Conservation (phyloP, 1,140 invertebrate genomes). For the Pogonognathellus flavescens region DNA sequence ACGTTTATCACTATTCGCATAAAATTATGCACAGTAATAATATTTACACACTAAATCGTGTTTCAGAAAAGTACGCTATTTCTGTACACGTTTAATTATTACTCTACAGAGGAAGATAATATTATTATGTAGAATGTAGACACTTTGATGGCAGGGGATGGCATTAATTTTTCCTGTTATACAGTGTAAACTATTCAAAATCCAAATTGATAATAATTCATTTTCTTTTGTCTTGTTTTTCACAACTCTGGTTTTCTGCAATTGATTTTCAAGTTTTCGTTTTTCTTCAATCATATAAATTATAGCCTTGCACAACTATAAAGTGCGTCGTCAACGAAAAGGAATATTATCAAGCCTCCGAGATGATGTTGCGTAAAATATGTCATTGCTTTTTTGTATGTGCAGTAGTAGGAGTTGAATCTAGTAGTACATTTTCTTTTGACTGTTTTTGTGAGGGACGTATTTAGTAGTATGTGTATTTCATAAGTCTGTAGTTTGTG, state of each 20-base stretch:
- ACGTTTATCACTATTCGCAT: background rate
- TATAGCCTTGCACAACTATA: background rate
- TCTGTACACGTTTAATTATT: background rate
- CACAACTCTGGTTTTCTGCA: background rate
- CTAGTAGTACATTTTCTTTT: no score
- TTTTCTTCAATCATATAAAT: background rate
- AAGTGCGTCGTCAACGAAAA: no score
- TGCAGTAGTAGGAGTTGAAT: no score
- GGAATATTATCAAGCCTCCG: no score
- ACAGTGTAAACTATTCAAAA: background rate
- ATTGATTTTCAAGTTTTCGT: background rate
- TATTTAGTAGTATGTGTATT: no score
- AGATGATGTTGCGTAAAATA: no score
- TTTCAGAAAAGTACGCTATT: conserved; percentile 25
- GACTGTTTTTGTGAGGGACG: no score
- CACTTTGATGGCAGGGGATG: no score
- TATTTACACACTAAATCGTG: background rate
- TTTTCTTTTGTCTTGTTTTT: conserved; percentile 6
- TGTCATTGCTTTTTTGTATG: no score
- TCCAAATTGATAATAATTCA: background rate
- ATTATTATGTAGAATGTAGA: no score
- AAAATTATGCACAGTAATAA: background rate
- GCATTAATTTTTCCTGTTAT: background rate
- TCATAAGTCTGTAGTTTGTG: no score
- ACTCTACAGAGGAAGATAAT: no score